A percentile compares a stretch with the other conserved stretches of the same genome.
phyloP scores from a whole-genome alignment of 2,797 vertebrate species.

The Tokudaia muenninki region DNA sequence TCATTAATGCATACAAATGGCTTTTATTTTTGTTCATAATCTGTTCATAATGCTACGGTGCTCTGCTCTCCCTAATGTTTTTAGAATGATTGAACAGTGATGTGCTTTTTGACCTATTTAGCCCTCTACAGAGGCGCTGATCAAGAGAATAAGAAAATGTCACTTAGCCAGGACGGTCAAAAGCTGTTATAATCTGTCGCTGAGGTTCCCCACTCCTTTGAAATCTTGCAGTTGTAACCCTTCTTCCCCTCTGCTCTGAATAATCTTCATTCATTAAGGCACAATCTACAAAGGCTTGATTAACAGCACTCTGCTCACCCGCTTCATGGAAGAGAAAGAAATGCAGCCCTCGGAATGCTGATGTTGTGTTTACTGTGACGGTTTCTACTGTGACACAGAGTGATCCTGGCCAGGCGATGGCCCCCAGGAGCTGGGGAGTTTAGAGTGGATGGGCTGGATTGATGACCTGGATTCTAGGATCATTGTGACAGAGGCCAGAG shows the following conservation, averaged over 20 bases:
- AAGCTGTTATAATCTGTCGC: background rate
- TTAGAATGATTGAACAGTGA: slow-evolving; percentile 57
- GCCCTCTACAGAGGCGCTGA: background rate
- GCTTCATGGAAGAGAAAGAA: rapidly evolving
- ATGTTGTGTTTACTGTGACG: background rate
- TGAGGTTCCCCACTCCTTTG: rapidly evolving
- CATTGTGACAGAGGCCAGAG: background rate
- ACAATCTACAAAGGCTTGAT: rapidly evolving
- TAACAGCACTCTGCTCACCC: background rate
- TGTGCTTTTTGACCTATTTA: slow-evolving; percentile 84
- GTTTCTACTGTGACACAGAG: rapidly evolving
- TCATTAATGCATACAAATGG: slow-evolving; percentile 87
- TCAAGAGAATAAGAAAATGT: background rate
- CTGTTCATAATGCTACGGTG: slow-evolving; percentile 82
- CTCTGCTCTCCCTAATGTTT: slow-evolving; percentile 80
- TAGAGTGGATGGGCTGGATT: rapidly evolving
- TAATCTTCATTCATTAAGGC: rapidly evolving
- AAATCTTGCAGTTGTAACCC: background rate
- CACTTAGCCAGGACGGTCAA: background rate
- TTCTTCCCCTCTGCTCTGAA: background rate
- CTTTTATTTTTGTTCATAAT: slow-evolving; percentile 89
- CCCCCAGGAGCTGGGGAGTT: rapidly evolving
- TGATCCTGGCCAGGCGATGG: background rate
- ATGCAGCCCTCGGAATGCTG: rapidly evolving
- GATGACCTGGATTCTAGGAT: rapidly evolving